Percentiles rank a stretch among this genome's conserved stretches.
These are phyloP conservation scores for Agrochola lychnidis DNA, from an alignment of 2,888 invertebrate species.

Conservation along the genomic window DNA sequence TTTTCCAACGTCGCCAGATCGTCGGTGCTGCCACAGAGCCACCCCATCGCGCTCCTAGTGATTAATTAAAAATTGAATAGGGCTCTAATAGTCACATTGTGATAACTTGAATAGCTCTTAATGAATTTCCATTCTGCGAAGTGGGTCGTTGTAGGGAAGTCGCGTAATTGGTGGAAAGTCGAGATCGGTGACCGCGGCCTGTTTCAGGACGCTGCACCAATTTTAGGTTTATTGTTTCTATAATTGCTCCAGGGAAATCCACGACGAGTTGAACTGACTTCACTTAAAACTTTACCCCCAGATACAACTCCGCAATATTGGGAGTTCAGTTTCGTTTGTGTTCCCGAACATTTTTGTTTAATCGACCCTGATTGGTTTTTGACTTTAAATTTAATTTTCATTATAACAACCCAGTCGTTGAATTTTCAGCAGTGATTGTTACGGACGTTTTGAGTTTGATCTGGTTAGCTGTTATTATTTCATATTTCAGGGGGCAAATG, in stretches of 20 bases:
- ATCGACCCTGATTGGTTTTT: constrained; percentile 64
- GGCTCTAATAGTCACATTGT: constrained; percentile 87
- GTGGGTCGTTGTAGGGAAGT: constrained; percentile 84
- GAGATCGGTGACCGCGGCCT: constrained; percentile 83
- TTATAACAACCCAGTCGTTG: constrained; percentile 36
- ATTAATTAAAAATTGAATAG: constrained; percentile 87
- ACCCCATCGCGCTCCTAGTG: constrained; percentile 58
- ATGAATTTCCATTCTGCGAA: constrained; percentile 87
- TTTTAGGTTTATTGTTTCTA: constrained; percentile 89
- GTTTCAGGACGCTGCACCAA: constrained; percentile 83
- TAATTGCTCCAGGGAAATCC: constrained; percentile 87
- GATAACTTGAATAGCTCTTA: constrained; percentile 88
- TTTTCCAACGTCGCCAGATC: constrained; percentile 56
- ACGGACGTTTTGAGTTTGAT: constrained; percentile 25
- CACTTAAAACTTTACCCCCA: constrained; percentile 77
- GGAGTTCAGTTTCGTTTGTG: constrained; percentile 65
- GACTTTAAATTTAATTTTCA: constrained; percentile 59
- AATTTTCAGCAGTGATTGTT: constrained; percentile 31
- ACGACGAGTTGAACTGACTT: constrained; percentile 74
- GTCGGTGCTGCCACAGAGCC: constrained; percentile 59
- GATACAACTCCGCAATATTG: constrained; percentile 71
- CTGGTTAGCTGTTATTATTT: constrained; percentile 20
- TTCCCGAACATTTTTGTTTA: constrained; percentile 62
- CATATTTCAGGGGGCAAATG: constrained; percentile 19
- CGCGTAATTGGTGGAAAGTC: constrained; percentile 85